These are phyloP conservation scores for Athalia rosae DNA, from an alignment of 2,888 invertebrate genomes.

Conservation along the genomic window DNA sequence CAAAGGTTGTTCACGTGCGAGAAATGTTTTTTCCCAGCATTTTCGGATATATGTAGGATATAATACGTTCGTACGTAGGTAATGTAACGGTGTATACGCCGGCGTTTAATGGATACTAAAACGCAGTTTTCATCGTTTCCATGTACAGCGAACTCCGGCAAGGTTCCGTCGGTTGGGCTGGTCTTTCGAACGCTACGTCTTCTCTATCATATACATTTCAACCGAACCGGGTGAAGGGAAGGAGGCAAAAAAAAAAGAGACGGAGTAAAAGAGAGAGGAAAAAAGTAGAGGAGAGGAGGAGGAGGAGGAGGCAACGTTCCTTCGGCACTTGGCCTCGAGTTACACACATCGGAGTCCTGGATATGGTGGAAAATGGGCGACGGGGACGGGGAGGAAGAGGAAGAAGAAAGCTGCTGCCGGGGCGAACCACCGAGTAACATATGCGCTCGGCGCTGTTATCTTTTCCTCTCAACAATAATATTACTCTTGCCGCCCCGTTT, in stretches of 20 bases:
- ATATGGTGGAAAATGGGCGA: not conserved
- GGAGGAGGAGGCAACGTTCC: not conserved
- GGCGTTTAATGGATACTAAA: constrained; percentile 29
- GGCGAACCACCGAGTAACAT: constrained; percentile 55
- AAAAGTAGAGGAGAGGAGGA: not conserved
- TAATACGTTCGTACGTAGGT: too few relatives aligned
- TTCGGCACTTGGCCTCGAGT: not conserved
- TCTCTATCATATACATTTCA: constrained; percentile 3
- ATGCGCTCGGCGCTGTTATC: constrained; percentile 63
- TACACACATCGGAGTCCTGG: not conserved
- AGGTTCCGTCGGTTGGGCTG: not conserved
- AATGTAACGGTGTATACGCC: not conserved
- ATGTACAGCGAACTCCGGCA: not conserved
- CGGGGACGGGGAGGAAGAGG: not conserved
- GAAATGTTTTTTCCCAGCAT: too few relatives aligned
- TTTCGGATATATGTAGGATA: too few relatives aligned
- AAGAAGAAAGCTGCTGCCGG: not conserved
- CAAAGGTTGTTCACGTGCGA: too few relatives aligned
- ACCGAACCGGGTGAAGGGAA: not conserved
- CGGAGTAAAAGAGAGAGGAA: not conserved
- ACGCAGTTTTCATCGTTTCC: constrained; percentile 22
- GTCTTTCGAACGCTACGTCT: not conserved
- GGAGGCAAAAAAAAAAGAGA: too few relatives aligned
- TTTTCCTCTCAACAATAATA: constrained; percentile 67
- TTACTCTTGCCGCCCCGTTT: constrained; percentile 61